These are phyloP conservation scores for Opisthograptis luteolata DNA, from an alignment of 2,888 invertebrate genomes.

Conservation along the genomic window DNA sequence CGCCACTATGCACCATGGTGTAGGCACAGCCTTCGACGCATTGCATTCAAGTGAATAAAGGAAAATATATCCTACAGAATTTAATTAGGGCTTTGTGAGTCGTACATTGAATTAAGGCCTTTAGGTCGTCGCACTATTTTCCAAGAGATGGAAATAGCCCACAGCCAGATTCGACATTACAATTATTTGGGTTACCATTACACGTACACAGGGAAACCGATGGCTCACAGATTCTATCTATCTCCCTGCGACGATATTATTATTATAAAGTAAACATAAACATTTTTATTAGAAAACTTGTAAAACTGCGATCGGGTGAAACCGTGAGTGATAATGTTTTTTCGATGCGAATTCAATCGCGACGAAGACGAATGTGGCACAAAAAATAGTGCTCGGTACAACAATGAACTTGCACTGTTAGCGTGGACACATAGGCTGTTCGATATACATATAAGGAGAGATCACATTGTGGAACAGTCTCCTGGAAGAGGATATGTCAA, in stretches of 20 bases:
- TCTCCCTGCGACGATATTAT: conserved; percentile 14
- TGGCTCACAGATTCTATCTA: conserved; percentile 45
- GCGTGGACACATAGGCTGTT: conserved; percentile 51
- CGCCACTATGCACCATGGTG: too few relatives aligned
- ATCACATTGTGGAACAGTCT: conserved; percentile 6
- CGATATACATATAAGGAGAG: neutral
- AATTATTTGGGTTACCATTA: conserved; percentile 66
- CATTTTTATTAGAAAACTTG: conserved; percentile 30
- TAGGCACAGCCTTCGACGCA: too few relatives aligned
- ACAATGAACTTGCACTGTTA: conserved; percentile 71
- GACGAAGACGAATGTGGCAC: conserved; percentile 53
- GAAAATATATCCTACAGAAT: neutral
- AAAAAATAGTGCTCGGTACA: conserved; percentile 55
- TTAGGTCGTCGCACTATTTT: conserved; percentile 58
- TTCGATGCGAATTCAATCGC: conserved; percentile 55
- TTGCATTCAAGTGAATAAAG: neutral
- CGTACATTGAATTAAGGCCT: conserved; percentile 25
- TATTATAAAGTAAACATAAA: conserved; percentile 2
- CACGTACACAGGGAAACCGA: conserved; percentile 50
- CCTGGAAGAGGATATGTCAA: conserved; percentile 25
- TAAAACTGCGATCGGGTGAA: conserved; percentile 55
- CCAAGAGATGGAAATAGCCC: conserved; percentile 56
- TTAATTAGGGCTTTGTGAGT: conserved; percentile 11
- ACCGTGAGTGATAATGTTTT: conserved; percentile 64
- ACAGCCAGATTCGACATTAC: conserved; percentile 56